Base-by-base conservation (phyloP, 2,797 vertebrate genomes). In the Geotrypetes seraphini region DNA sequence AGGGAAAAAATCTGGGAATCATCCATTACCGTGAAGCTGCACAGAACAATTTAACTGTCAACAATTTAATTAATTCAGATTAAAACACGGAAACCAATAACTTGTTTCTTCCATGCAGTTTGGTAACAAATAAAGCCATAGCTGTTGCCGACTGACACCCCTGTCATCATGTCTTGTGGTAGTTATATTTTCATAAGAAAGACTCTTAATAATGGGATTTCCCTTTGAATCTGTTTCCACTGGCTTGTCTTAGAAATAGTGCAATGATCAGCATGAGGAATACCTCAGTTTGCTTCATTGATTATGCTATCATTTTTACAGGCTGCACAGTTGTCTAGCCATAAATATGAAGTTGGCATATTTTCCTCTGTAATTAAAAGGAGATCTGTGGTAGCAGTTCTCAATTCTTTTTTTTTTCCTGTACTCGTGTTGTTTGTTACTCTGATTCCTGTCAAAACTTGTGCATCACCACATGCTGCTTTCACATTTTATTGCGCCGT, bases 1-100 rank as follows among this genome's bases (percentile, higher is more conserved):
- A 51, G 58, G 64, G n/a, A n/a, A n/a, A 62, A 60, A 48, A 66
- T 63, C 63, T 65, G 56, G 54, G 45, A 64, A 53, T 64, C 45
- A 59, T 70, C 59, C 68, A 59, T 64, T 57, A 40, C 61, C 53
- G 31, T 2, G 28, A 67, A 63, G 40, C 50, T 63, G 58, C 52
- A 68, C 66, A 54, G 55, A 52, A 66, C 39, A 69, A 50, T 66
- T 66, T 66, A 51, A 56, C 54, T 67, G 52, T 73, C 63, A 61
- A 56, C 51, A 55, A 63, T 65, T 68, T 73, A 72, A 66, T 73
- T 71, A 63, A 57, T 65, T 57, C 56, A 53, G 70, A 58, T 34
- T 38, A 50, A 63, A 43, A 22, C 22, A 43, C 31, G 44, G 50
- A 59, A 67, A 41, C 34, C 41, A 61, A 25, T 47, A 28, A 29